Conservation (phyloP, 2,113 vertebrate genomes). For the Heterotis niloticus region DNA sequence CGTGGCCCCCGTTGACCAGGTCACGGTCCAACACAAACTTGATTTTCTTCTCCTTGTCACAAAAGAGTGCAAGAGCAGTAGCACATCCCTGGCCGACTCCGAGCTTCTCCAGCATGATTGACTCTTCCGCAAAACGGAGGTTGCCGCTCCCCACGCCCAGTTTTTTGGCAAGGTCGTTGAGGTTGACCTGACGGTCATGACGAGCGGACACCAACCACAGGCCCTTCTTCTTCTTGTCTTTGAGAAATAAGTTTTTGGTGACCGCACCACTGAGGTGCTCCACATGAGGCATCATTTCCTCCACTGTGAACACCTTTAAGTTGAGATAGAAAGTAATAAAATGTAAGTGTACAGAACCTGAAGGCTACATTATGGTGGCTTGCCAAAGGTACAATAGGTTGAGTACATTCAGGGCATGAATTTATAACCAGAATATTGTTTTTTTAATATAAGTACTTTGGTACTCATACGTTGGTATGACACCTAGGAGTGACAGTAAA, state of each 20-base stretch:
- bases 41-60: constrained; percentile 69
- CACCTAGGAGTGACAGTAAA: no score
- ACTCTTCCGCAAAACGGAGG: constrained; percentile 84
- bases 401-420: no score
- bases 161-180: constrained; percentile 85
- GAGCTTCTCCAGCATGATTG: constrained; percentile 80
- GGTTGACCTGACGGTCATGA: constrained; percentile 77
- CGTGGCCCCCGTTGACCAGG: constrained; percentile 72
- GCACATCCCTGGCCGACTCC: constrained; percentile 82
- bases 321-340: not conserved
- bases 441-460: no score
- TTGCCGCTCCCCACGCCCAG: constrained; percentile 81
- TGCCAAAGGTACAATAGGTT: no score
- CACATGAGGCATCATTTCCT: constrained; percentile 92
- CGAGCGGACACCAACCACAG: constrained; percentile 82
- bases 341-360: not conserved
- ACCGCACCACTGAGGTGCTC: constrained; percentile 75
- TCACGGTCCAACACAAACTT: constrained; percentile 77
- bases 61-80: constrained; percentile 82
- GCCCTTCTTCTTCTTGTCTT: constrained; percentile 89
- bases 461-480: no score
- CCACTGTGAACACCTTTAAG: constrained; percentile 85
- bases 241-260: constrained; percentile 90
- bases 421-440: not conserved
- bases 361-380: not conserved